Conservation (phyloP, 30 jellyfish, hydroid and myxozoan species). For the Catostylus mosaicus region DNA sequence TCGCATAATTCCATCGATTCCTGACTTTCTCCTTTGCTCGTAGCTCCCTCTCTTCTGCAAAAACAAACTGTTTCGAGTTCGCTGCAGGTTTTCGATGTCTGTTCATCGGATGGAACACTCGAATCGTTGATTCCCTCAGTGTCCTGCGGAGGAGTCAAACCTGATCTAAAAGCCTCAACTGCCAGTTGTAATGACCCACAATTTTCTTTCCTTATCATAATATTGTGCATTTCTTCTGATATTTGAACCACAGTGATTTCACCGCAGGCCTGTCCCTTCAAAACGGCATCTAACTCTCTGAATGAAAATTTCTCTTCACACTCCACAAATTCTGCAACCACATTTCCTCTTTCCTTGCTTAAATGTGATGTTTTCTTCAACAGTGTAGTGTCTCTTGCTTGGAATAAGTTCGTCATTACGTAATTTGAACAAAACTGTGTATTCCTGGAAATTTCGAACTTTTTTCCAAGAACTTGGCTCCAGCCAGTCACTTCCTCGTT, state of each 20-base stretch:
- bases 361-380: neutral
- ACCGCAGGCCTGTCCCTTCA: neutral
- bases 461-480: constrained; percentile 52
- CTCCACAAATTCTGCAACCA: neutral
- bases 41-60: neutral
- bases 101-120: neutral
- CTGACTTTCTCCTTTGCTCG: neutral
- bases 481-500: constrained; percentile 27
- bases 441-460: neutral
- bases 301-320: neutral
- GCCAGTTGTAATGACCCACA: neutral
- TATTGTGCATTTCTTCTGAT: neutral
- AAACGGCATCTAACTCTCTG: neutral
- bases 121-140: neutral
- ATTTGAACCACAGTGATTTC: neutral
- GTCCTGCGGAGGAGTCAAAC: neutral
- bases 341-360: neutral
- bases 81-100: neutral
- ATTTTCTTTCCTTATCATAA: neutral
- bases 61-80: neutral
- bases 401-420: constrained; percentile 28
- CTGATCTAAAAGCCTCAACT: neutral
- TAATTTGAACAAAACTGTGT: constrained; percentile 54
- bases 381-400: constrained; percentile 17
- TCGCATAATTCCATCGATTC: neutral